These are phyloP conservation scores for Balaenoptera acutorostrata DNA, from an alignment of 2,113 vertebrate species.

Conservation along the genomic window DNA sequence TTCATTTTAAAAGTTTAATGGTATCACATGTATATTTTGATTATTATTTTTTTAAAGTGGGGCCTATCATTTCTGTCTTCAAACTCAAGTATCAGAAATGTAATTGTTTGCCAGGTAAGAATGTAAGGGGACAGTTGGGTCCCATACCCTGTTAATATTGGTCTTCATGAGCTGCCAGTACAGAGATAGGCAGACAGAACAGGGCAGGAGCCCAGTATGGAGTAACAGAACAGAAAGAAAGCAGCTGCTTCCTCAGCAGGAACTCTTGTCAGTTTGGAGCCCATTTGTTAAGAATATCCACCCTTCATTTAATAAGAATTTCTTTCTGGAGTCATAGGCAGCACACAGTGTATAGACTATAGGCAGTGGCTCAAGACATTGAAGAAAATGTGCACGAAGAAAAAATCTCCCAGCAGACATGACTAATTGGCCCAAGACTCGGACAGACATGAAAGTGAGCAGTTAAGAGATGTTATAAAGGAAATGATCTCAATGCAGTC, in stretches of 20 bases:
- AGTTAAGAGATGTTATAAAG: not conserved
- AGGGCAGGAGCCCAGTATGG: not conserved
- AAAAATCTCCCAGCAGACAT: not conserved
- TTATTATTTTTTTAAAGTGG: not conserved
- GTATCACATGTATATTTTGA: not conserved
- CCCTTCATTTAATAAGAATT: not conserved
- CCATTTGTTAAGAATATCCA: not conserved
- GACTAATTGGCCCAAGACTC: not conserved
- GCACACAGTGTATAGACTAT: not conserved
- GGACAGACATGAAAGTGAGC: not conserved
- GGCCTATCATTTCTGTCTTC: not conserved
- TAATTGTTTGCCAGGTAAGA: not conserved
- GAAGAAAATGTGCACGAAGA: not conserved
- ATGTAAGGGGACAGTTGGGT: not conserved
- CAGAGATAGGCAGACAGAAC: not conserved
- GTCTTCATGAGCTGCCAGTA: not conserved
- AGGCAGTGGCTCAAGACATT: not conserved
- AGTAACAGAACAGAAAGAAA: not conserved
- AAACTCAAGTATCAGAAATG: not conserved
- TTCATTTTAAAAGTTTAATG: not conserved
- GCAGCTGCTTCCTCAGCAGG: not conserved
- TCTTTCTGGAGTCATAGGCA: not conserved
- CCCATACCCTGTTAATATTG: rapidly evolving
- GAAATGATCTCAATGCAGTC: not conserved
- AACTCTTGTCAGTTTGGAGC: not conserved